These are phyloP conservation scores for Muricea muricata DNA, from an alignment of 92 coral and sea anemone species.

Conservation along the genomic window DNA sequence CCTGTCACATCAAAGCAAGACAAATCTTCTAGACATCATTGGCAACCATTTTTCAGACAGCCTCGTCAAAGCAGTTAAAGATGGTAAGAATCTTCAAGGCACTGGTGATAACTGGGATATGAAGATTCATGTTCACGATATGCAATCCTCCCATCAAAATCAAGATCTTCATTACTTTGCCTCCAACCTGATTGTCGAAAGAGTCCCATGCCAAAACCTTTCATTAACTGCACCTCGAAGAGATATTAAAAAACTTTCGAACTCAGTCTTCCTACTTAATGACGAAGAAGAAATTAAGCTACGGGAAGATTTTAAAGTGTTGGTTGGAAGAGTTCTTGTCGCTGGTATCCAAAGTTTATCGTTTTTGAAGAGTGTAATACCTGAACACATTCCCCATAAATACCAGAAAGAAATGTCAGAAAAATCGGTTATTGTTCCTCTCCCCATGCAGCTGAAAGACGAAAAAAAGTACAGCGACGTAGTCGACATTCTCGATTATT, in stretches of 20 bases:
- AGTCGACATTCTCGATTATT: neutral
- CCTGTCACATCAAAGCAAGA: neutral
- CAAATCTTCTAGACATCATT: neutral
- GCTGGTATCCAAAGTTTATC: slow-evolving; percentile 35
- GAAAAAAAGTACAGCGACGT: slow-evolving; percentile 40
- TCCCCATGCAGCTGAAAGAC: slow-evolving; percentile 57
- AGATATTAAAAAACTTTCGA: slow-evolving; percentile 40
- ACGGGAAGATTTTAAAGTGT: slow-evolving; percentile 56
- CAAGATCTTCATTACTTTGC: slow-evolving; percentile 55
- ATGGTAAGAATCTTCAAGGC: slow-evolving; percentile 49
- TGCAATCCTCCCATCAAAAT: slow-evolving; percentile 52
- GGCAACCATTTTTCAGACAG: slow-evolving; percentile 59
- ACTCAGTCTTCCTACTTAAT: slow-evolving; percentile 43
- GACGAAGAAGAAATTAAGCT: slow-evolving; percentile 40
- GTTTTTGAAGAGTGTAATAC: slow-evolving; percentile 56
- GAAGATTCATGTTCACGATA: slow-evolving; percentile 48
- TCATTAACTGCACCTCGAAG: slow-evolving; percentile 45
- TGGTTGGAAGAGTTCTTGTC: slow-evolving; percentile 49
- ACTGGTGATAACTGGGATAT: no score
- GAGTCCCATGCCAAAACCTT: slow-evolving; percentile 49
- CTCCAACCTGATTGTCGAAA: slow-evolving; percentile 61
- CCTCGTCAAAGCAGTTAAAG: slow-evolving; percentile 28
- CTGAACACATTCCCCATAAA: slow-evolving; percentile 46
- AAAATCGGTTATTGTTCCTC: slow-evolving; percentile 55
- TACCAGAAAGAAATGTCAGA: no score